Percentiles rank a stretch among this genome's conserved stretches.
Evolutionary conservation across 35 echinoderm and acorn worm genomes (phyloP).

Genomic region (Strongylocentrotus purpuratus): DNA sequence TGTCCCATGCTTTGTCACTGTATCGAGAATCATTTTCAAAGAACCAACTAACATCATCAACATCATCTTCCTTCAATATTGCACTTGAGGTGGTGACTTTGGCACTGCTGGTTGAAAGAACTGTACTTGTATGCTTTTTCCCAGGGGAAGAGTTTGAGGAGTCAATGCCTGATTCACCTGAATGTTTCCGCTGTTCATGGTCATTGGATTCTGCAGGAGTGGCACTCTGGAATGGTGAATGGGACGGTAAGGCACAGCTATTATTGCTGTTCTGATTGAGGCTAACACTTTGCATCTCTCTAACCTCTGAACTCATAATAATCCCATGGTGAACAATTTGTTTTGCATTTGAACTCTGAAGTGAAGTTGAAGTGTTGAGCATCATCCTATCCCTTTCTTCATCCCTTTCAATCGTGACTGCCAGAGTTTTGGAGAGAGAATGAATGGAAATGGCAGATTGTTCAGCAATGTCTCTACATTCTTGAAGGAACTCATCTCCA

Average conservation of each 20-base stretch:
- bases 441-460: background rate
- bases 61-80: background rate
- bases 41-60: slow-evolving; percentile 62
- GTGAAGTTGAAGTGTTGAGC: background rate
- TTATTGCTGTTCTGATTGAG: slow-evolving; percentile 3
- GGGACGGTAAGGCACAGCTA: background rate
- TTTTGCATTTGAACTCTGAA: background rate
- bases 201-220: background rate
- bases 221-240: background rate
- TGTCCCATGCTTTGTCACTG: background rate
- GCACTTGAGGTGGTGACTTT: background rate
- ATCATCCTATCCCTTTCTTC: too few species aligned
- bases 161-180: background rate
- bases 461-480: slow-evolving; percentile 41
- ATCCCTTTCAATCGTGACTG: background rate
- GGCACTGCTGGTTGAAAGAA: background rate
- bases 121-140: background rate
- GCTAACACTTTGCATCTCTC: too few species aligned
- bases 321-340: background rate
- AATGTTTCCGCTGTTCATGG: background rate
- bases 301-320: background rate
- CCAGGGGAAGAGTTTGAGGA: background rate
- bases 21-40: slow-evolving; percentile 48
- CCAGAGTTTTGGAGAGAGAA: background rate
- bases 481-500: slow-evolving; percentile 57